Evolutionary conservation across 2,888 invertebrate genomes (phyloP).

Genomic region (Trichogramma evanescens): DNA sequence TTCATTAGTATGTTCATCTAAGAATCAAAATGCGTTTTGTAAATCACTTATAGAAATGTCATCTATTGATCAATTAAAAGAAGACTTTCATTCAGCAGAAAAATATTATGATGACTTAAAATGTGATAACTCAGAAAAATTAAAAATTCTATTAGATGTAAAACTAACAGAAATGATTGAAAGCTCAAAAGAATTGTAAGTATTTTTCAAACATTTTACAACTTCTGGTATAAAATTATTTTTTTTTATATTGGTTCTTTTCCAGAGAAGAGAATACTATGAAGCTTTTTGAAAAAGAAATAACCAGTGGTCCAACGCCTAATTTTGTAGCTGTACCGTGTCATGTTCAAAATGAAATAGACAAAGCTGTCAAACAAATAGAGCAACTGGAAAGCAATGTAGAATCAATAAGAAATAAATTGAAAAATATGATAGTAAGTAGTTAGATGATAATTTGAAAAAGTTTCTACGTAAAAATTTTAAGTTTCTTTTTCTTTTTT

Average conservation of each 20-base stretch:
- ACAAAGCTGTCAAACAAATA: conserved; percentile 26
- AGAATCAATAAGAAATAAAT: conserved; percentile 30
- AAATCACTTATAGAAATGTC: conserved; percentile 35
- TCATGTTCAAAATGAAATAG: conserved; percentile 27
- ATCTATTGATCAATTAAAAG: conserved; percentile 19
- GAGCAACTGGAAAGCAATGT: conserved; percentile 29
- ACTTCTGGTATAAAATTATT: neutral
- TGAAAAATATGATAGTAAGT: conserved; percentile 39
- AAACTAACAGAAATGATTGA: conserved; percentile 21
- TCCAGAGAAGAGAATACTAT: conserved; percentile 32
- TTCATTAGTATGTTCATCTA: conserved; percentile 18
- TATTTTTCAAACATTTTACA: conserved; percentile 2
- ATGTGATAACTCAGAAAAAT: conserved; percentile 29
- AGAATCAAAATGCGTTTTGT: conserved; percentile 34
- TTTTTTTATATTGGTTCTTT: conserved; percentile 3
- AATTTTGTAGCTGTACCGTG: conserved; percentile 31
- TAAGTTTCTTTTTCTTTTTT: conserved; percentile 6
- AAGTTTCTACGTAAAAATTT: neutral
- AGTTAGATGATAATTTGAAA: neutral
- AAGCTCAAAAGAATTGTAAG: conserved; percentile 25
- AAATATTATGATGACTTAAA: conserved; percentile 31
- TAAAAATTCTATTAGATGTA: conserved; percentile 26
- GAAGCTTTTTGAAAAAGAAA: conserved; percentile 29
- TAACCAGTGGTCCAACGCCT: conserved; percentile 30
- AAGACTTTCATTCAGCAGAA: conserved; percentile 27